Evolutionary conservation across 2,113 vertebrate species (phyloP), one percentile per base, ranked within the genome.

Genomic region (Actenoides lindsayi): DNA sequence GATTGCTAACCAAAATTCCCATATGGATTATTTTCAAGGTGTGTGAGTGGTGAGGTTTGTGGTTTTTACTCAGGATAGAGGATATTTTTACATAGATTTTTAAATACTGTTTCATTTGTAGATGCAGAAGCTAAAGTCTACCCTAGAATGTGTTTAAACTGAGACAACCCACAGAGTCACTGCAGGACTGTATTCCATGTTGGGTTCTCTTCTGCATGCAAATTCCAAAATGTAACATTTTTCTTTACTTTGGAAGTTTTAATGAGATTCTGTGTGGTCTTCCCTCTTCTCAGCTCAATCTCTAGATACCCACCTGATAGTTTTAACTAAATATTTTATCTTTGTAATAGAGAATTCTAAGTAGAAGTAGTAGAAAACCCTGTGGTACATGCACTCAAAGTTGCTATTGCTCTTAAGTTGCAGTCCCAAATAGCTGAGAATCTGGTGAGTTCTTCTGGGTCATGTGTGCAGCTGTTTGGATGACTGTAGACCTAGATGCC

Each of bases 351-450:
- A 63, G 53, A 6, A 59, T 77, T 93, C 16, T 33, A 25, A 69
- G 11, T 68, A 48, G 24, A 71, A 68, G 44, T 76, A 37, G 35
- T 59, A 53, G 54, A 46, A 91, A 89, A 69, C 28, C 6, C 25
- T 68, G 13, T 42, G 33, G n/a, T 39, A 35, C 4, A 1, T 28
- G 37, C 27, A 24, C 42, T 90, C 25, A 41, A 54, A 83, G 44
- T 31, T 93, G 35, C 41, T 41, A 0, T 41, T 85, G 57, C 18
- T 81, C 12, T 46, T n/a, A 18, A 27, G 39, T 51, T 1, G 0
- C 54, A 51, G 5, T 91, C n/a, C 79, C 35, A 51, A 50, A 23
- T 33, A 57, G 39, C 39, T 63, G 63, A 42, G 57, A 56, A n/a
- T 33, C 31, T 62, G 16, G 15, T 28, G 42, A 16, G n/a, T 54